These are phyloP conservation scores for Tetraneura akinire DNA, from an alignment of 1,140 invertebrate species.

Conservation along the genomic window DNA sequence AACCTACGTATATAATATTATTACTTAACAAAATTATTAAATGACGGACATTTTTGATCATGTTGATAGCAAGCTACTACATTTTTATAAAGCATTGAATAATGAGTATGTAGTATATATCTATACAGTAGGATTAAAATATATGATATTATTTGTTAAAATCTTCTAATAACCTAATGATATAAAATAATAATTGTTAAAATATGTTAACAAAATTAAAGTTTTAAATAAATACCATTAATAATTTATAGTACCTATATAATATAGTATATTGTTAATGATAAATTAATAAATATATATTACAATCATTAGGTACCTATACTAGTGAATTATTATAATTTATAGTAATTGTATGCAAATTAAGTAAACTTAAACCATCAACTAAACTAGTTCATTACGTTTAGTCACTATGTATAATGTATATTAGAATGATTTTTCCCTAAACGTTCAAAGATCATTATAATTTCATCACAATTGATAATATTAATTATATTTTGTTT, in stretches of 20 bases:
- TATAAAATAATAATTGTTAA: neutral
- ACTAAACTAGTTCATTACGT: neutral
- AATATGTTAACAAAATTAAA: neutral
- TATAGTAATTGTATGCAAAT: neutral
- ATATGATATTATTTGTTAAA: neutral
- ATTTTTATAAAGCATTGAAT: neutral
- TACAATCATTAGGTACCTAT: neutral
- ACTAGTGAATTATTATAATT: neutral
- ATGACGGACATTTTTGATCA: constrained; percentile 40
- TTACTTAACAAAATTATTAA: constrained; percentile 41
- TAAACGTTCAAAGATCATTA: constrained; percentile 34
- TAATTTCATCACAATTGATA: constrained; percentile 33
- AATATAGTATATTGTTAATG: too few relatives aligned
- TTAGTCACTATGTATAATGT: neutral
- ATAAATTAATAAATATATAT: neutral
- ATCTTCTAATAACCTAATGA: neutral
- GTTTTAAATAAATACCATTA: neutral
- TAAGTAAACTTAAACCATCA: neutral
- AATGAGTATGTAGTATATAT: neutral
- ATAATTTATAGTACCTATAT: too few relatives aligned
- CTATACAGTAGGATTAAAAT: constrained; percentile 14
- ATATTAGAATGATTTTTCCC: neutral
- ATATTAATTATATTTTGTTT: constrained; percentile 15
- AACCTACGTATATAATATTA: constrained; percentile 24
- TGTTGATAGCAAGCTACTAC: constrained; percentile 22